These are phyloP conservation scores for Knipowitschia caucasica DNA, from an alignment of 2,797 vertebrate genomes.

Conservation along the genomic window DNA sequence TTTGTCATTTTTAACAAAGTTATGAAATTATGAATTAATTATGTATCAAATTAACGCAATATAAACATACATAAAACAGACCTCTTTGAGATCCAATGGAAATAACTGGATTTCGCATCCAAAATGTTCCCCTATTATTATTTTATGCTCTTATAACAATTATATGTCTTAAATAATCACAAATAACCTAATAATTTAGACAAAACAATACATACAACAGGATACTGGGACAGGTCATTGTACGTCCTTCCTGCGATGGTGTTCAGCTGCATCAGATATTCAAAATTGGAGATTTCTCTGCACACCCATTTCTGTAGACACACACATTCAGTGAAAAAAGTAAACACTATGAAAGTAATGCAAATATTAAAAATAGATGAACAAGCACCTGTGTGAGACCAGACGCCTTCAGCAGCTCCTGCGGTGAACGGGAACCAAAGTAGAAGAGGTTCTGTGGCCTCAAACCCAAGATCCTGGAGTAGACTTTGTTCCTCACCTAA, in stretches of 20 bases:
- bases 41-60: no score
- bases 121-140: no score
- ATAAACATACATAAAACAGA: no score
- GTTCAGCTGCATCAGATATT: slow-evolving; percentile 98
- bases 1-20: no score
- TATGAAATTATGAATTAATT: no score
- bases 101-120: no score
- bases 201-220: slow-evolving; percentile 82
- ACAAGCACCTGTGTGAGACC: slow-evolving; percentile 89
- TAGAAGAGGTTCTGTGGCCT: slow-evolving; percentile 86
- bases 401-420: slow-evolving; percentile 91
- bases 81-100: no score
- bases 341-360: not conserved
- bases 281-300: slow-evolving; percentile 96
- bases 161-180: no score
- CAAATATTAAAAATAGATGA: not conserved
- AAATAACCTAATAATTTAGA: no score
- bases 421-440: slow-evolving; percentile 89
- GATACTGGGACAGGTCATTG: slow-evolving; percentile 96
- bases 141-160: no score
- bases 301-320: slow-evolving; percentile 89
- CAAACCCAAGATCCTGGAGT: slow-evolving; percentile 87
- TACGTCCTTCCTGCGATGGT: slow-evolving; percentile 95
- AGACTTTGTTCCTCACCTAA: slow-evolving; percentile 92
- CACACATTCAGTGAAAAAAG: not conserved